Evolutionary conservation across 2,113 vertebrate genomes (phyloP).

Genomic region (Empidonax alnorum): DNA sequence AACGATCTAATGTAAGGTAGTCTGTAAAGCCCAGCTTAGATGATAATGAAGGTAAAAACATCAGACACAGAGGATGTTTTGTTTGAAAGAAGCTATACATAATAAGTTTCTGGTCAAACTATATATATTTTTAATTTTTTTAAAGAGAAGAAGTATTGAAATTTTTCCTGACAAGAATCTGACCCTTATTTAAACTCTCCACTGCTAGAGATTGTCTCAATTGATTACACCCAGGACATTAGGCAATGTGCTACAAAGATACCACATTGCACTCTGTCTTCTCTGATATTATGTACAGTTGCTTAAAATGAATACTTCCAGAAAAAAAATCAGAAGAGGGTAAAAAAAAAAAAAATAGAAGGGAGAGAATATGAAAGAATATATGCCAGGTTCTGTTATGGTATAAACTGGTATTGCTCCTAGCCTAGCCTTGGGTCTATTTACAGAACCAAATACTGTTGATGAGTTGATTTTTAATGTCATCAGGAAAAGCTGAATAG

Average conservation of each 20-base stretch:
- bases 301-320: neutral
- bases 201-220: neutral
- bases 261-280: neutral
- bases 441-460: conserved; percentile 20
- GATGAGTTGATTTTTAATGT: conserved; percentile 12
- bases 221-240: neutral
- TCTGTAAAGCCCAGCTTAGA: conserved; percentile 5
- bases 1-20: conserved; percentile 17
- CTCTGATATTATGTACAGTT: neutral
- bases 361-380: neutral
- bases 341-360: too few species aligned
- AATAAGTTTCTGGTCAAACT: neutral
- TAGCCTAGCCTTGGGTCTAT: conserved; percentile 25
- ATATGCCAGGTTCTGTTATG: neutral
- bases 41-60: neutral
- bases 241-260: neutral
- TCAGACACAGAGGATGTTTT: neutral
- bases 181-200: neutral
- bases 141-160: neutral
- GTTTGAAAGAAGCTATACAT: neutral
- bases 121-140: neutral
- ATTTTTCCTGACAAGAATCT: neutral
- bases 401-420: neutral
- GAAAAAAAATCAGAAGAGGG: rapidly evolving
- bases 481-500: neutral